Conservation (phyloP, 1,140 invertebrate genomes). For the Macrobrachium rosenbergii region DNA sequence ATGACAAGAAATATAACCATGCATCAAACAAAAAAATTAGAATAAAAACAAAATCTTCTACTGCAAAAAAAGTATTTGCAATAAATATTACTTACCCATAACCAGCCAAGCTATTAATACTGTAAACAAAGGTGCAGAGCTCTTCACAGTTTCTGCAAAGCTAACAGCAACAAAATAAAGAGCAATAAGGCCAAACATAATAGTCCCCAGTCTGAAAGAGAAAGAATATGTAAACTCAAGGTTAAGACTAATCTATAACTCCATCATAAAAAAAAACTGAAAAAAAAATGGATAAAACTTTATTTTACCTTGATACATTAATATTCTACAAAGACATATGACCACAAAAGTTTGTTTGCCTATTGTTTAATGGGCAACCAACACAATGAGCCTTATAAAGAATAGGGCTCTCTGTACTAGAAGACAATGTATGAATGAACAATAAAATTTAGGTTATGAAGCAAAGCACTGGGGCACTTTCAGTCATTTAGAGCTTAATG, state of each 20-base stretch:
- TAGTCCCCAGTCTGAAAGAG: slow-evolving; percentile 58
- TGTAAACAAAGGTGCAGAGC: slow-evolving; percentile 87
- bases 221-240: not conserved
- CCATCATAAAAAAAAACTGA: not conserved
- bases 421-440: no score
- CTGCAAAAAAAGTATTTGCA: slow-evolving; percentile 51
- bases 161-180: slow-evolving; percentile 88
- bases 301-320: no score
- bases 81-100: slow-evolving; percentile 74
- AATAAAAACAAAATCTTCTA: not conserved
- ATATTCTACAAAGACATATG: no score
- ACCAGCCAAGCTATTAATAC: slow-evolving; percentile 81
- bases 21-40: not conserved
- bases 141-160: slow-evolving; percentile 90
- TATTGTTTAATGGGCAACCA: no score
- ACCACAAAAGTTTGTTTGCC: no score
- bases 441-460: no score
- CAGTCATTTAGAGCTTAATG: no score
- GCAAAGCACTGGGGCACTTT: no score
- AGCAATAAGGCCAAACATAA: slow-evolving; percentile 81
- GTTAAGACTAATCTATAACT: not conserved
- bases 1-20: no score
- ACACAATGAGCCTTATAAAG: no score
- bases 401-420: no score
- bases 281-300: no score